Evolutionary conservation across 1,140 invertebrate genomes (phyloP), one percentile per base, ranked within the genome.

Genomic region (Caenorhabditis latens): DNA sequence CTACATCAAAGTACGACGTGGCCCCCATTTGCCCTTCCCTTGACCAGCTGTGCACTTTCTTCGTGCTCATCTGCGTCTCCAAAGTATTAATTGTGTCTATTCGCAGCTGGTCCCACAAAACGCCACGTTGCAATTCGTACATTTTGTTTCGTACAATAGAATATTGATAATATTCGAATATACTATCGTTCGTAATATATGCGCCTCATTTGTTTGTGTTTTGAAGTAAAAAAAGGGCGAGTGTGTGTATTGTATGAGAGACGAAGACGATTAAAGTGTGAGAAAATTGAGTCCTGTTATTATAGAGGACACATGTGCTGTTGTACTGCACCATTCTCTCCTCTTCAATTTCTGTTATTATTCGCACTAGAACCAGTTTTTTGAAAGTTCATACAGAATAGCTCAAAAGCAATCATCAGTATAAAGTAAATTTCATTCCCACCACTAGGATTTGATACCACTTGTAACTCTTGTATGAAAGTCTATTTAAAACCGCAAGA

Each of bases 41-140:
- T 71, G 46, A 48, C 21, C 71, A 79, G 43, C 71, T 79, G 71
- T 50, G 71, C 61, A 32, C 61, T 63, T 32, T 50, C 65, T n/a
- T 19, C 16, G 42, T 42, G 50, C 13, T 42, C 19, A 32, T 46
- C 71, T 79, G 46, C 71, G 71, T 32, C 21, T 79, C 46, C n/a
- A 8, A 0, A 0, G 4, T 32, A 43, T 42, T 4, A 40, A 7
- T 43, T 13, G 13, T 32, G 46, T 48, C 71, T 24, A 3, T 6
- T 16, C 71, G 43, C 71, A 79, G 71, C 71, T 79, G 71, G 71
- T 79, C 71, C 71, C 46, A 79, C 71, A 79, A 79, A 75, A 11
- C 11, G 5, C 71, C 71, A 79, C 43, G 43, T 32, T 11, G 71
- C 21, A 24, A 43, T 21, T 40, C 61, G 61, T 40, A 71, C 21